A percentile compares a stretch with the other conserved stretches of the same genome.
Evolutionary conservation across 2,888 invertebrate species (phyloP).

Genomic region (Hemicrepidius hirtus): DNA sequence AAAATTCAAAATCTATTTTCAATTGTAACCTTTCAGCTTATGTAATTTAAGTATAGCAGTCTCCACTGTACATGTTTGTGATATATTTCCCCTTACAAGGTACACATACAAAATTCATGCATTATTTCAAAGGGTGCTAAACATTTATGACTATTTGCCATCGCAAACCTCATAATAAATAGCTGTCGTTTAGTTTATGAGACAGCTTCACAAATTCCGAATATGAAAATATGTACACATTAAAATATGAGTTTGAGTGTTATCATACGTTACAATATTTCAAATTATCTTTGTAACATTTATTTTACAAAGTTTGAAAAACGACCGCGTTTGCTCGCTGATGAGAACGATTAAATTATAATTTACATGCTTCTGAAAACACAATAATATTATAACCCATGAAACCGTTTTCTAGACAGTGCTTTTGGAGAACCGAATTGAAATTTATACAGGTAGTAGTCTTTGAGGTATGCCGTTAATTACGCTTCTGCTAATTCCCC

Average conservation of each 20-base stretch:
- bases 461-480: slow-evolving; percentile 22
- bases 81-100: not conserved
- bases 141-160: slow-evolving; percentile 14
- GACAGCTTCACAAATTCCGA: slow-evolving; percentile 20
- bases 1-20: not conserved
- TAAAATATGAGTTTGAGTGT: slow-evolving; percentile 21
- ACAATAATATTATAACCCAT: not conserved
- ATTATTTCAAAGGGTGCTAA: slow-evolving; percentile 16
- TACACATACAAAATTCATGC: slow-evolving; percentile 8
- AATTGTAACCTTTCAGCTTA: not conserved
- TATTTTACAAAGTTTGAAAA: slow-evolving; percentile 20
- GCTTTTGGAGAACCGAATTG: not conserved
- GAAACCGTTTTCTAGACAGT: slow-evolving; percentile 3
- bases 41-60: not conserved
- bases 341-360: slow-evolving; percentile 11
- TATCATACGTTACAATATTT: slow-evolving; percentile 22
- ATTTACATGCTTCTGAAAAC: not conserved
- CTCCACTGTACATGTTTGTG: not conserved
- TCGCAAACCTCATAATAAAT: slow-evolving; percentile 21
- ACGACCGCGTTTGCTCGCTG: not conserved
- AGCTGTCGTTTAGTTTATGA: slow-evolving; percentile 19
- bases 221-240: slow-evolving; percentile 28
- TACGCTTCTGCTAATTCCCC: slow-evolving; percentile 21
- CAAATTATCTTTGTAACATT: slow-evolving; percentile 9
- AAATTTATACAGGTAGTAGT: slow-evolving; percentile 25